Conservation (phyloP, 2,888 invertebrate species). For the Proisotoma minuta region DNA sequence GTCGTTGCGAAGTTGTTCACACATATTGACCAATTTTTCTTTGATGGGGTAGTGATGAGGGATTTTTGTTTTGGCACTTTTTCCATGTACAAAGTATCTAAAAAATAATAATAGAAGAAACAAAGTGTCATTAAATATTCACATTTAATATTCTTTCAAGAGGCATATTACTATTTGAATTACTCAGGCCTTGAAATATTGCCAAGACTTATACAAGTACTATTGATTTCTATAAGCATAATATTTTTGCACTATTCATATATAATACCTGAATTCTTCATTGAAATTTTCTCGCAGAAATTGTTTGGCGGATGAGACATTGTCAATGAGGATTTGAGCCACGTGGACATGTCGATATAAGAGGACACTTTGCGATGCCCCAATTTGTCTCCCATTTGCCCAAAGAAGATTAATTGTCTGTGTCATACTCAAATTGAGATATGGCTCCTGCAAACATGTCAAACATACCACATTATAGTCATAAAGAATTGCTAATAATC, state of each 20-base stretch:
- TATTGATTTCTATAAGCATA: no score
- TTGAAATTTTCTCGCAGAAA: slow-evolving; percentile 38
- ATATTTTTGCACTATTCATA: no score
- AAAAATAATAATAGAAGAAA: no score
- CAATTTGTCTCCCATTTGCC: slow-evolving; percentile 30
- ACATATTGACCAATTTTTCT: slow-evolving; percentile 35
- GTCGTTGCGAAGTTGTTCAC: slow-evolving; percentile 34
- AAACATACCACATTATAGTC: no score
- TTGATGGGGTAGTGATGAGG: slow-evolving; percentile 43
- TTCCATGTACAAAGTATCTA: slow-evolving; percentile 40
- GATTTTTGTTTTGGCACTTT: slow-evolving; percentile 35
- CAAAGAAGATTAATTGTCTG: slow-evolving; percentile 43
- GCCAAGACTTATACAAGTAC: no score
- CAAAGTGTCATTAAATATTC: no score
- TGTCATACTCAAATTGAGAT: slow-evolving; percentile 40
- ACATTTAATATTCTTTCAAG: no score
- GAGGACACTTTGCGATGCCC: slow-evolving; percentile 32
- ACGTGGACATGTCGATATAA: slow-evolving; percentile 41
- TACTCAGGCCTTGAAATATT: no score
- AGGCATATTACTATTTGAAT: no score
- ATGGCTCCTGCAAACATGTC: slow-evolving; percentile 42
- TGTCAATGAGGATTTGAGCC: slow-evolving; percentile 30
- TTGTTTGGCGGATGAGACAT: slow-evolving; percentile 25
- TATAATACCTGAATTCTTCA: slow-evolving; percentile 47
- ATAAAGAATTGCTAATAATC: no score